phyloP scores from a whole-genome alignment of 2,888 invertebrate species.

The Pachymerium ferrugineum region DNA sequence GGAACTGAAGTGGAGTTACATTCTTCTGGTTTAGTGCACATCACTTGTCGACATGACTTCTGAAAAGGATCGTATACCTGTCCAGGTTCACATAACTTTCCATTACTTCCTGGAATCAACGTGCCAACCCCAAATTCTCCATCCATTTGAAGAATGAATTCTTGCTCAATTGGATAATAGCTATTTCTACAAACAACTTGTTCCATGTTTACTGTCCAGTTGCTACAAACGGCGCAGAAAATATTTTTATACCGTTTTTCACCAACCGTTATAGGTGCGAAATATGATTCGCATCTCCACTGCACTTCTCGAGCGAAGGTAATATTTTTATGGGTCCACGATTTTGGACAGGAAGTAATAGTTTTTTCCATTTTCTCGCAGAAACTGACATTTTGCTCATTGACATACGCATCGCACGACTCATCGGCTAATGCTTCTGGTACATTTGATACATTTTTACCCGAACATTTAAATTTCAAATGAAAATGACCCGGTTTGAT shows the following conservation, averaged over 20 bases:
- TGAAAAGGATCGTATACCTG: constrained; percentile 26
- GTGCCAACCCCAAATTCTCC: constrained; percentile 1
- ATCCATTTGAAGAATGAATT: background rate
- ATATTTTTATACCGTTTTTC: constrained; percentile 2
- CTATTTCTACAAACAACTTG: constrained; percentile 19
- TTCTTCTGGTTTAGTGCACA: background rate
- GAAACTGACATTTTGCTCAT: background rate
- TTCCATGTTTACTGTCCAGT: background rate
- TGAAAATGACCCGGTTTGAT: constrained; percentile 31
- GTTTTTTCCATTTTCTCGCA: constrained; percentile 28
- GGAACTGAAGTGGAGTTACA: background rate
- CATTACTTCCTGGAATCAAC: background rate
- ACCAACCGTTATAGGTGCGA: background rate
- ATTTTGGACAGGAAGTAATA: background rate
- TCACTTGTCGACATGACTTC: background rate
- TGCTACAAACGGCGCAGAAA: constrained; percentile 23
- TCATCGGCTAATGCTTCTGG: background rate
- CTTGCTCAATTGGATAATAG: constrained; percentile 28
- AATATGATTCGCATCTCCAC: constrained; percentile 20
- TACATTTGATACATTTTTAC: constrained; percentile 7
- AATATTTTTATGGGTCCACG: background rate
- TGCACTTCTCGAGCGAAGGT: background rate
- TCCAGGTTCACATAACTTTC: constrained; percentile 6
- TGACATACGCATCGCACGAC: constrained; percentile 20
- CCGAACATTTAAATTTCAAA: constrained; percentile 12